Conservation (phyloP, 2,888 invertebrate genomes). For the Oscheius myriophilus region DNA sequence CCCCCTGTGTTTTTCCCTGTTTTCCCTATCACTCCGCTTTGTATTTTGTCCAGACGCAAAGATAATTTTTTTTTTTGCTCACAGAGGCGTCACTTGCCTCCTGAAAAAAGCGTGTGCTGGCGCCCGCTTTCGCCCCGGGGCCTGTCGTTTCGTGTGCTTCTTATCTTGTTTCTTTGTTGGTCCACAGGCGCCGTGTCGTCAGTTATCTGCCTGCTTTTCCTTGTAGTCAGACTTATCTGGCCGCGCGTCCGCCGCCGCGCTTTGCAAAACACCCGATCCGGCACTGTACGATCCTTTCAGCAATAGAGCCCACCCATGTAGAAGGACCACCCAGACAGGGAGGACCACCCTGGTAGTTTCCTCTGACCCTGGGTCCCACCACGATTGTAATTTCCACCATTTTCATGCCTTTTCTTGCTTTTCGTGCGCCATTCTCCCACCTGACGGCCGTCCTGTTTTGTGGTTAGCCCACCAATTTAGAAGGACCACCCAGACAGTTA, state of each 20-base stretch:
- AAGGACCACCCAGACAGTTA: no score
- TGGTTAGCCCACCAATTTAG: no score
- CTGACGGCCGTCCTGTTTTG: no score
- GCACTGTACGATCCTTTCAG: background rate
- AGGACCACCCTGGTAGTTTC: no score
- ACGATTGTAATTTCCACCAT: no score
- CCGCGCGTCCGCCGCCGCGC: background rate
- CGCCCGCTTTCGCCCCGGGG: background rate
- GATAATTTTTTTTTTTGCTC: background rate
- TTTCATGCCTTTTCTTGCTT: no score
- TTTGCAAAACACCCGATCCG: background rate
- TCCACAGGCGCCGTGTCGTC: conserved; percentile 26
- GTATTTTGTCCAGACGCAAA: background rate
- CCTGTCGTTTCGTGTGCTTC: background rate
- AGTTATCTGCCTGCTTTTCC: conserved; percentile 28
- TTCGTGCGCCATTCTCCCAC: no score
- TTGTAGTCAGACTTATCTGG: conserved; percentile 17
- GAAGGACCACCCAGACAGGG: no score
- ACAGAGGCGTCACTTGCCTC: background rate
- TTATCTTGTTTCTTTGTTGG: conserved; percentile 32
- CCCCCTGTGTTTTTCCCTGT: background rate
- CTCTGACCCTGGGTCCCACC: no score
- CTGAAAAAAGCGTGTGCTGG: background rate
- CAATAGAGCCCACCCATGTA: background rate
- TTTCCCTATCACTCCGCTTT: background rate